These are phyloP conservation scores for Patella pellucida DNA, from an alignment of 2,888 invertebrate genomes.

Conservation along the genomic window DNA sequence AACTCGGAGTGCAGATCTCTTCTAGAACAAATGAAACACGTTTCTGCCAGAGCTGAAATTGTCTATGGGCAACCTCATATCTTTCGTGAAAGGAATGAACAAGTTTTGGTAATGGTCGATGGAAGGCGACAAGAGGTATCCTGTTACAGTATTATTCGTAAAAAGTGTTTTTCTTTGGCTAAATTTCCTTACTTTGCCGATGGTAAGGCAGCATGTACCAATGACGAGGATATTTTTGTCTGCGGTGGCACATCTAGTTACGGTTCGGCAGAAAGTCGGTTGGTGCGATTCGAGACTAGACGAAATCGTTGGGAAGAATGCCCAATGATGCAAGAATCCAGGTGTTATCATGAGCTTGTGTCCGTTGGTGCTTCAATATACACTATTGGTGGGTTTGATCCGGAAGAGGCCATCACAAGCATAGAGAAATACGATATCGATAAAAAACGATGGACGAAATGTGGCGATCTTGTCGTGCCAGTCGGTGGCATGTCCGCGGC, in stretches of 20 bases:
- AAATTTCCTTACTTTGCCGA: slow-evolving; percentile 43
- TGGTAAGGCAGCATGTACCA: slow-evolving; percentile 41
- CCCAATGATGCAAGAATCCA: slow-evolving; percentile 29
- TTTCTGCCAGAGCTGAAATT: slow-evolving; percentile 15
- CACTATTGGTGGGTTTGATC: slow-evolving; percentile 35
- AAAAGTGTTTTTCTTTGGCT: slow-evolving; percentile 38
- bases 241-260: slow-evolving; percentile 34
- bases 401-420: slow-evolving; percentile 27
- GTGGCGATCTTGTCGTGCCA: slow-evolving; percentile 33
- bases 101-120: slow-evolving; percentile 41
- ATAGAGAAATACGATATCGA: slow-evolving; percentile 33
- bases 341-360: slow-evolving; percentile 37
- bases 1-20: slow-evolving; percentile 20
- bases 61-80: slow-evolving; percentile 14
- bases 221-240: slow-evolving; percentile 38
- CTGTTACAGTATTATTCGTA: slow-evolving; percentile 38
- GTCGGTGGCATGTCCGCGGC: slow-evolving; percentile 37
- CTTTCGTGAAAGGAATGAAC: slow-evolving; percentile 33
- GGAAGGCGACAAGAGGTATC: slow-evolving; percentile 38
- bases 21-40: slow-evolving; percentile 20
- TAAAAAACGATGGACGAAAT: slow-evolving; percentile 24
- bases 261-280: slow-evolving; percentile 29
- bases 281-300: slow-evolving; percentile 35
- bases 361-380: slow-evolving; percentile 31
- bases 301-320: slow-evolving; percentile 39